A percentile compares a stretch with the other conserved stretches of the same genome.
Evolutionary conservation across 2,113 vertebrate species (phyloP).

Genomic region (Lophochroa leadbeateri): DNA sequence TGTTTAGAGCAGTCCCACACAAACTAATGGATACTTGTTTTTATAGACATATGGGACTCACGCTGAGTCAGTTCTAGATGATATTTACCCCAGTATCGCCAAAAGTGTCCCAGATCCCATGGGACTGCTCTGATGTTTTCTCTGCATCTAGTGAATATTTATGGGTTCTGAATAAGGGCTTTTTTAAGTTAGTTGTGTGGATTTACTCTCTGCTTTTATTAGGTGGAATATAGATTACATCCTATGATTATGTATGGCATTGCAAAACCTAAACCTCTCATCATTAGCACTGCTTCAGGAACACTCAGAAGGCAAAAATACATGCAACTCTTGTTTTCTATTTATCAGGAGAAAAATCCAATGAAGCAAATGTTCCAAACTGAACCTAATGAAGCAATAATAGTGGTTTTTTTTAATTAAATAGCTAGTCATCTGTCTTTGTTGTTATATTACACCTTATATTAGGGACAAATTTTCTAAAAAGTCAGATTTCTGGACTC

Average conservation of each 20-base stretch:
- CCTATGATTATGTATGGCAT: background rate
- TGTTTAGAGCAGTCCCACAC: background rate
- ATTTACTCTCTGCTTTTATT: background rate
- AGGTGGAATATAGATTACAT: background rate
- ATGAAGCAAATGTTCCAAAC: background rate
- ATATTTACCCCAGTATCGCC: background rate
- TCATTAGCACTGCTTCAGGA: background rate
- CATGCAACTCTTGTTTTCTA: fast-evolving
- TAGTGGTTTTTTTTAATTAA: background rate
- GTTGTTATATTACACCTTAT: background rate
- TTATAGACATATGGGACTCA: background rate
- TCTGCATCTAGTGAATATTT: background rate
- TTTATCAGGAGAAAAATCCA: background rate
- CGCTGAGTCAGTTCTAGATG: background rate
- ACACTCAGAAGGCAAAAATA: background rate
- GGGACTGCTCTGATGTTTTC: background rate
- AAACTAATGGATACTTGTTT: background rate
- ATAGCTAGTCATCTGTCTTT: background rate
- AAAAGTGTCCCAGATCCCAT: background rate
- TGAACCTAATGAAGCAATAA: background rate
- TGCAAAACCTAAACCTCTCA: background rate
- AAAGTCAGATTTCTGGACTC: background rate
- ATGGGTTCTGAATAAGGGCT: background rate
- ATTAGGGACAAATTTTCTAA: background rate
- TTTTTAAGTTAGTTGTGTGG: background rate